Evolutionary conservation across 30 jellyfish, hydroid and myxozoan genomes (phyloP).

Genomic region (Hydractinia echinata): DNA sequence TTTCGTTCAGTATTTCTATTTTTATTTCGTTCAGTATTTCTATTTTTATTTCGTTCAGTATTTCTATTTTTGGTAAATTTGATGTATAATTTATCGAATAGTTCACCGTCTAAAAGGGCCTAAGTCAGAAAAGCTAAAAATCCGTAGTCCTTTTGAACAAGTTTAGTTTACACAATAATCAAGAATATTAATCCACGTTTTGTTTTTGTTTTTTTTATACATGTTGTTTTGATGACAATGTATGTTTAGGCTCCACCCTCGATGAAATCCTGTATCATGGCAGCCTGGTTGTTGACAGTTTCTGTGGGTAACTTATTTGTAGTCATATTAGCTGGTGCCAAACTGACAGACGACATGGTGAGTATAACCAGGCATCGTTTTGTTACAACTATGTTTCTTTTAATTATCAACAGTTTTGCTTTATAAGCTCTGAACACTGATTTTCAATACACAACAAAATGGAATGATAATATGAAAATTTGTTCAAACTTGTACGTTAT

Average conservation of each 20-base stretch:
- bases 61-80: neutral
- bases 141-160: no score
- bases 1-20: no score
- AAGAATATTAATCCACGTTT: neutral
- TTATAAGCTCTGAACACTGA: no score
- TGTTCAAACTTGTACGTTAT: neutral
- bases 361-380: neutral
- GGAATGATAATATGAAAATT: neutral
- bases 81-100: neutral
- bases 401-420: no score
- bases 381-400: no score
- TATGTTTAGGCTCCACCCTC: constrained; percentile 92
- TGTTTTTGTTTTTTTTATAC: neutral
- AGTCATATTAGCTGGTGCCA: constrained; percentile 90
- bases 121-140: neutral
- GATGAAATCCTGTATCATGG: constrained; percentile 98
- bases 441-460: no score
- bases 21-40: no score
- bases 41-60: no score
- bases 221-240: neutral
- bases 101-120: neutral
- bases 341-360: constrained; percentile 97
- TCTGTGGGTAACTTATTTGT: constrained; percentile 97
- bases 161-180: neutral
- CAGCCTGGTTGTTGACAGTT: constrained; percentile 99